These are phyloP conservation scores for Donacobius atricapilla DNA, from an alignment of 2,113 vertebrate genomes.

Conservation along the genomic window DNA sequence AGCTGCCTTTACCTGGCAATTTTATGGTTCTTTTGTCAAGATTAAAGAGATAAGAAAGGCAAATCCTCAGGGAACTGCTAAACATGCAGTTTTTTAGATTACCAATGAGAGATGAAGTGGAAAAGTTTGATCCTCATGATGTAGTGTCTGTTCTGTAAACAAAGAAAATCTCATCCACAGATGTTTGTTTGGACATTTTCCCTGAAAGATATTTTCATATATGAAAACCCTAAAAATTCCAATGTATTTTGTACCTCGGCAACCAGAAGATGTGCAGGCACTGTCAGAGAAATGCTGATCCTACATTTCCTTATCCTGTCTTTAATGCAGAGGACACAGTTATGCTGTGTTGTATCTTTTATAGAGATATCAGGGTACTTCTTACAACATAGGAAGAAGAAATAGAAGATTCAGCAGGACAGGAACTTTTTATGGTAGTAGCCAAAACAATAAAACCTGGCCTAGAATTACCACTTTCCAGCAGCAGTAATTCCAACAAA, in stretches of 20 bases:
- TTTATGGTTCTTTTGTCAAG: background rate
- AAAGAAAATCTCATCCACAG: background rate
- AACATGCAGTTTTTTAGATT: background rate
- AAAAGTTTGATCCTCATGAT: background rate
- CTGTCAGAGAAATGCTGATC: slow-evolving; percentile 1
- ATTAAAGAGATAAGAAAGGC: background rate
- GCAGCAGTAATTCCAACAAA: background rate
- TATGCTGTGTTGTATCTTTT: background rate
- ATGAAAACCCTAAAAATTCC: background rate
- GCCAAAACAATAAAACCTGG: slow-evolving; percentile 19
- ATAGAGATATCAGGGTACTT: background rate
- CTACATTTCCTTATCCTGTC: background rate
- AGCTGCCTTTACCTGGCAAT: background rate
- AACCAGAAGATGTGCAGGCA: background rate
- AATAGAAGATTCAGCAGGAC: background rate
- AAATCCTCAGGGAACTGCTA: background rate
- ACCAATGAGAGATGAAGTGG: background rate
- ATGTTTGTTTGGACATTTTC: background rate
- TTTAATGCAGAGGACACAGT: background rate
- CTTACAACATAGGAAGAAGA: background rate
- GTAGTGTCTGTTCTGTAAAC: background rate
- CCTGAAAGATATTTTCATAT: background rate
- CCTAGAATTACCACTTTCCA: background rate
- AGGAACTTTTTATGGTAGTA: background rate
- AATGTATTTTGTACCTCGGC: background rate